Base-by-base conservation (phyloP, 2,113 vertebrate genomes). In the Mustela nigripes region DNA sequence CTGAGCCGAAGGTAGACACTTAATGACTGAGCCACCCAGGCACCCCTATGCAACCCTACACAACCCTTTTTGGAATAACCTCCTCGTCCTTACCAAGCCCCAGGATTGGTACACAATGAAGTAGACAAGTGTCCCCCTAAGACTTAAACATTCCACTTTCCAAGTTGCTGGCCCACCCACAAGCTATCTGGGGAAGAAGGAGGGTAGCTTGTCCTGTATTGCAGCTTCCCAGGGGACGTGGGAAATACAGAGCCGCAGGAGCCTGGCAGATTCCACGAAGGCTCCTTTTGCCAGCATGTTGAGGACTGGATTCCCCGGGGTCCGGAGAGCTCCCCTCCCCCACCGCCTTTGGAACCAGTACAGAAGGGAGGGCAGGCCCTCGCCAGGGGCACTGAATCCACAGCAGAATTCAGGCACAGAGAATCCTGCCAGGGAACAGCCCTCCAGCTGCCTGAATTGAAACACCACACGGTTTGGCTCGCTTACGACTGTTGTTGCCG, bases 391-490 rank as follows among this genome's bases (percentile, higher is more conserved):
- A 2, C 33, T 9, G 36, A 78, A 18, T 50, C 58, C 56, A 71
- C 2, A 48, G 90, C 28, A 62, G 36, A 78, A 65, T 18, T n/a
- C 10, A 36, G 79, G 67, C 15, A 7, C n/a, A 94, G 56, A 48
- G 48, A 74, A 39, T 18, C 24, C 4, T 12, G 45, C 69, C 15
- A 45, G 3, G 22, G 19, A 71, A 48, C 36, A 80, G 26, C 33
- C 69, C 31, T 62, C n/a, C 69, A 26, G 76, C 56, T 7, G 1
- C 69, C 79, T 33, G 58, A 79, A 73, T 42, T 79, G 74, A 93
- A 80, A 84, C 12, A 39, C 28, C 73, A 16, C 0, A 0, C 36
- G 42, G 65, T 36, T 33, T 1, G 0, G 50, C 6, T 69, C n/a
- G 28, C 28, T 28, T 21, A 12, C 12, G 21, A 86, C 79, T 73